Evolutionary conservation across 2,113 vertebrate species (phyloP).

Genomic region (Petrocephalus microphthalmus): DNA sequence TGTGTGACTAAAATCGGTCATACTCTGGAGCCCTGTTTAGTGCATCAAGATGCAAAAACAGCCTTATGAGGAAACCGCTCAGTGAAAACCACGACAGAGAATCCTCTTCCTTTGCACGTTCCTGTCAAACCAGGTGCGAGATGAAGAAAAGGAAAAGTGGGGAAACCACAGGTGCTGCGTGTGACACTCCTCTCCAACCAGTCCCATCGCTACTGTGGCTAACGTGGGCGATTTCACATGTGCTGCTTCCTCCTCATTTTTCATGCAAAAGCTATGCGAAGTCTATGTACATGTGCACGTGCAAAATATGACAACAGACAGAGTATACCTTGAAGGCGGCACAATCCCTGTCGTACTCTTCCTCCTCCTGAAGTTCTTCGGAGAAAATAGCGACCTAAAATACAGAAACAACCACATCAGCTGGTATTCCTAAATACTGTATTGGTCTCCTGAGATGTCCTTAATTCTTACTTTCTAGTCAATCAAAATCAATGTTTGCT

Average conservation of each 20-base stretch:
- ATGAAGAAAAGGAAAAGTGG: neutral
- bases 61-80: neutral
- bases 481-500: neutral
- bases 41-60: neutral
- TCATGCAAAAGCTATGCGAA: neutral
- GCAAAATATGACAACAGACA: neutral
- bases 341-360: constrained; percentile 78
- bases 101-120: neutral
- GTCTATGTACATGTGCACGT: neutral
- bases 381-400: constrained; percentile 69
- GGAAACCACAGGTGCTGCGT: no score
- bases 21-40: no score
- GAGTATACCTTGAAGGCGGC: constrained; percentile 77
- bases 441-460: neutral
- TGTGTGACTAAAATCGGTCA: no score
- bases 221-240: neutral
- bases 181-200: neutral
- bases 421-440: neutral
- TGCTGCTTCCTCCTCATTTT: neutral
- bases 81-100: neutral
- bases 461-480: neutral
- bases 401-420: neutral
- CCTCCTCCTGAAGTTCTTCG: constrained; percentile 71
- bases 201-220: neutral
- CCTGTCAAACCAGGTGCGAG: neutral